These are phyloP conservation scores for Fratercula arctica DNA, from an alignment of 2,797 vertebrate species.

Conservation along the genomic window DNA sequence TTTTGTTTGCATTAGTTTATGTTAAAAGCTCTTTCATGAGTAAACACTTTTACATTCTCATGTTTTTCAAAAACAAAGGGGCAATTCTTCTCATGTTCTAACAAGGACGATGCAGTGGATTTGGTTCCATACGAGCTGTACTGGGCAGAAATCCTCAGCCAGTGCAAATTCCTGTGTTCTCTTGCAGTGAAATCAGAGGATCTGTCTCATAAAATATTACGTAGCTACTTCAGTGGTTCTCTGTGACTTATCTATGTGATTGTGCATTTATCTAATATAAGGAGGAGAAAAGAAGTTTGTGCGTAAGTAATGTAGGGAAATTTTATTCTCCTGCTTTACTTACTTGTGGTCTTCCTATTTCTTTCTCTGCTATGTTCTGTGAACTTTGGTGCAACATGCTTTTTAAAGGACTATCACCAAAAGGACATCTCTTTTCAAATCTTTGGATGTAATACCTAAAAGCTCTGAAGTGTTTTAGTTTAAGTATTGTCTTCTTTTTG, in stretches of 20 bases:
- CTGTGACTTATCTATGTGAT: neutral
- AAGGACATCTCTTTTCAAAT: neutral
- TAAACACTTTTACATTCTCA: fast-evolving
- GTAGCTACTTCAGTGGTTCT: neutral
- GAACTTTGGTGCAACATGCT: neutral
- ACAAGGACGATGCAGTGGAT: fast-evolving
- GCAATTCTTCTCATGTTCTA: fast-evolving
- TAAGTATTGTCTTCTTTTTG: neutral
- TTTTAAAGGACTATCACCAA: neutral
- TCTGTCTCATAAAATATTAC: neutral
- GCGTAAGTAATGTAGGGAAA: neutral
- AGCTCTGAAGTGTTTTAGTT: neutral
- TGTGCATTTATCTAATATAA: neutral
- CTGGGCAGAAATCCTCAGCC: neutral
- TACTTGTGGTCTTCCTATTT: neutral
- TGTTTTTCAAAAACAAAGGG: neutral
- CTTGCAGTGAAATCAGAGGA: neutral
- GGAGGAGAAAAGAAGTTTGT: neutral
- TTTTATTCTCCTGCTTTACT: neutral
- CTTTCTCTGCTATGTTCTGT: neutral
- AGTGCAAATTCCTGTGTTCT: fast-evolving
- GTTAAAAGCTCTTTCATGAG: neutral
- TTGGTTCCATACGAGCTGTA: neutral
- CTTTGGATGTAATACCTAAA: neutral
- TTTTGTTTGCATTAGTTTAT: neutral